These are phyloP conservation scores for Onychostoma macrolepis DNA, from an alignment of 2,113 vertebrate species.

Conservation along the genomic window DNA sequence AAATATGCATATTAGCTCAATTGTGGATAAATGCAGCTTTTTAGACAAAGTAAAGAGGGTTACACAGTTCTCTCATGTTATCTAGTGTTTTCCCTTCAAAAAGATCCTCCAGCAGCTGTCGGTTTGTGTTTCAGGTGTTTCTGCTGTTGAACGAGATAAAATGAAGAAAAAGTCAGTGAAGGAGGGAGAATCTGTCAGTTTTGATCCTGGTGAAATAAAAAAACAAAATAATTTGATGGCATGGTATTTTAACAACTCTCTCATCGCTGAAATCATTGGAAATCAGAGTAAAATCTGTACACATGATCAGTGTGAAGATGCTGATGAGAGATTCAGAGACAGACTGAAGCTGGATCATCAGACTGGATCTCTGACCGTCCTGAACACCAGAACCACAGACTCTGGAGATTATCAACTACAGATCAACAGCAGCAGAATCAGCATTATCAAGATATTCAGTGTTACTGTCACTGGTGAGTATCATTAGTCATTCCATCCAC, in stretches of 20 bases:
- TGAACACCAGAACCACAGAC: no score
- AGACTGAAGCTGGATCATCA: no score
- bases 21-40: no score
- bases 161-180: background rate
- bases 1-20: background rate
- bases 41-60: background rate
- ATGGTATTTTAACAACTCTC: no score
- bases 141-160: background rate
- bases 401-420: fast-evolving
- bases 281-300: no score
- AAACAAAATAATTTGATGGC: background rate
- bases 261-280: no score
- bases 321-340: no score
- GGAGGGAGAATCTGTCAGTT: background rate
- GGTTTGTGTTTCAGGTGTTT: background rate
- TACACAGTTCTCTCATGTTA: no score
- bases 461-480: background rate
- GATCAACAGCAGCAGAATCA: background rate
- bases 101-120: background rate
- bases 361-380: no score
- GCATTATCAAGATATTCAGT: background rate
- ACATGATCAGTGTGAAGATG: no score
- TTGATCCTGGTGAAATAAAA: background rate
- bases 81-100: no score
- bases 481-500: no score